These are phyloP conservation scores for Tangachromis dhanisi DNA, from an alignment of 2,113 vertebrate genomes.

Conservation along the genomic window DNA sequence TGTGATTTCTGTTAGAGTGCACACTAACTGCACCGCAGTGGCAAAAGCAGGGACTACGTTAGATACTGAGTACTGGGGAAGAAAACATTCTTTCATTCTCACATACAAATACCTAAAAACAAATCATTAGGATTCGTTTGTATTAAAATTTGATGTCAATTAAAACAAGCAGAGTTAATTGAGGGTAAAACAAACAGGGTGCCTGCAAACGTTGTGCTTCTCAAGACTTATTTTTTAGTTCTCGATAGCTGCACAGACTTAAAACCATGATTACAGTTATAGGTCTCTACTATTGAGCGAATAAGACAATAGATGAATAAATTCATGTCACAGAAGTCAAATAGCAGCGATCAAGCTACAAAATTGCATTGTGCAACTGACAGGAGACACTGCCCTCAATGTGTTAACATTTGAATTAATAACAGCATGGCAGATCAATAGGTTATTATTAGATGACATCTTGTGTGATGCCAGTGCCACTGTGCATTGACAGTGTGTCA, in stretches of 20 bases:
- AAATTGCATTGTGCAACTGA: not conserved
- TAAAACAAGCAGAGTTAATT: not conserved
- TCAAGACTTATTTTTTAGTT: not conserved
- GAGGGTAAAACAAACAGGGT: not conserved
- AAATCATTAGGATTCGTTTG: not conserved
- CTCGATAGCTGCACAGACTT: not conserved
- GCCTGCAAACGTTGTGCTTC: not conserved
- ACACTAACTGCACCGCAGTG: constrained; percentile 12
- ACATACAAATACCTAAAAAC: not conserved
- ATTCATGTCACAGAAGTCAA: not conserved
- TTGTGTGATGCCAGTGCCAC: not conserved
- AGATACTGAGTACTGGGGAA: not conserved
- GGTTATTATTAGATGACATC: not conserved
- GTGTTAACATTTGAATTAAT: not conserved
- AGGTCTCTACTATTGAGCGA: not conserved
- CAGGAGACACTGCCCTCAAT: not conserved
- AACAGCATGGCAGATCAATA: not conserved
- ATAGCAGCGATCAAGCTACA: not conserved
- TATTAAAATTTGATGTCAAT: not conserved
- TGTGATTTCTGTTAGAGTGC: constrained; percentile 31
- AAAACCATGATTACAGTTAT: not conserved
- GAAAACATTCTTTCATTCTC: not conserved
- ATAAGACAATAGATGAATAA: not conserved
- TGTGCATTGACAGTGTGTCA: not conserved
- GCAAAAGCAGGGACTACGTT: constrained; percentile 33